Percentiles rank a stretch among this genome's conserved stretches.
Evolutionary conservation across 2,888 invertebrate genomes (phyloP).

Genomic region (Cryptus armator): DNA sequence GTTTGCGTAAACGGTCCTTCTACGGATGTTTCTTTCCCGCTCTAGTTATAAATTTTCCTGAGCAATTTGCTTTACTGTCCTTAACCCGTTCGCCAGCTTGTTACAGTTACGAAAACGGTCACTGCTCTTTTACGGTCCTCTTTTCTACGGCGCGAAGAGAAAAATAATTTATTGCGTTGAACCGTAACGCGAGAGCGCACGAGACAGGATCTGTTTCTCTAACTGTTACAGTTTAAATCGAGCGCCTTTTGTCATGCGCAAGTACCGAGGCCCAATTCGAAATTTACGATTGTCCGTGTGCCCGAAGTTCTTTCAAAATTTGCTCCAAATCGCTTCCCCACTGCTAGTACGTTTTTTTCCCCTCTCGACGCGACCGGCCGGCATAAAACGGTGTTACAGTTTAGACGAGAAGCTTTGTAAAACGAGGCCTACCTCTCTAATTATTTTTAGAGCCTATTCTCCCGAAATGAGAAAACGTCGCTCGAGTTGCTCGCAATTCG

Average conservation of each 20-base stretch:
- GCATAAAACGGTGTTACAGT: slow-evolving; percentile 74
- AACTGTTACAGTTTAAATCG: slow-evolving; percentile 83
- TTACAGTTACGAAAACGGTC: slow-evolving; percentile 78
- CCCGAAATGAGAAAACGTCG: background rate
- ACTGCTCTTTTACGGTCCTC: slow-evolving; percentile 70
- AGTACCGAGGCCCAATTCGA: slow-evolving; percentile 68
- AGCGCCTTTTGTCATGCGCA: slow-evolving; percentile 70
- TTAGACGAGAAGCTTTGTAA: slow-evolving; percentile 73
- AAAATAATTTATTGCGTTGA: slow-evolving; percentile 80
- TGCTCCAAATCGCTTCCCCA: slow-evolving; percentile 23
- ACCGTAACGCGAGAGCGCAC: slow-evolving; percentile 71
- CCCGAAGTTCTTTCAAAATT: slow-evolving; percentile 52
- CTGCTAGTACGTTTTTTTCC: slow-evolving; percentile 39
- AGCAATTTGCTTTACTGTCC: slow-evolving; percentile 77
- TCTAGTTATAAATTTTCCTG: slow-evolving; percentile 79
- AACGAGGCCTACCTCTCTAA: slow-evolving; percentile 60
- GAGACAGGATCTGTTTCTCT: slow-evolving; percentile 75
- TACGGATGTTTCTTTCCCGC: slow-evolving; percentile 61
- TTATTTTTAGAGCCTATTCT: slow-evolving; percentile 57
- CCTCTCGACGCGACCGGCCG: slow-evolving; percentile 24
- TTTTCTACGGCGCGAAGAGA: slow-evolving; percentile 41
- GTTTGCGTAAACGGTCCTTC: slow-evolving; percentile 71
- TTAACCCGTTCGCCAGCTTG: slow-evolving; percentile 76
- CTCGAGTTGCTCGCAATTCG: slow-evolving; percentile 57
- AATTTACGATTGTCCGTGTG: slow-evolving; percentile 75